These are phyloP conservation scores for Triplophysa bombifrons DNA, from an alignment of 2,797 vertebrate genomes.

Conservation along the genomic window DNA sequence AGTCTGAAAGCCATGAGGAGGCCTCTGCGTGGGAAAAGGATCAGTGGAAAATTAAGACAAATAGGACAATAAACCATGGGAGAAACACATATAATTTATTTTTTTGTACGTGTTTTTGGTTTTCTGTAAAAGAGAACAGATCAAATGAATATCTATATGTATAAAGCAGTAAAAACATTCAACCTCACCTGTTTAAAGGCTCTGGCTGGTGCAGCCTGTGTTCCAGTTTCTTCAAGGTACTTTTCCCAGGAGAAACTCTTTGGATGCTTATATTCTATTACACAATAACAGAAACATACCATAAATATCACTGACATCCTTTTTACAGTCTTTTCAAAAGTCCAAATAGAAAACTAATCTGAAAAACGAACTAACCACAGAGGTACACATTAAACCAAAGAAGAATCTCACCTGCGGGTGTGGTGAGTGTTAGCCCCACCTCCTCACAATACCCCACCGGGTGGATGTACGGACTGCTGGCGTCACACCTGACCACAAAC, in stretches of 20 bases:
- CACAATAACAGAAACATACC: slow-evolving; percentile 7
- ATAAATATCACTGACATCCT: slow-evolving; percentile 2
- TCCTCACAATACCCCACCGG: slow-evolving; percentile 87
- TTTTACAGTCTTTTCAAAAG: not conserved
- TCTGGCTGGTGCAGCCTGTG: slow-evolving; percentile 87
- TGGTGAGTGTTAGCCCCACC: slow-evolving; percentile 80
- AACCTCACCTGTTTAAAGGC: slow-evolving; percentile 86
- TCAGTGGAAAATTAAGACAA: not conserved
- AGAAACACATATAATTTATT: not conserved
- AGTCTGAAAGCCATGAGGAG: slow-evolving; percentile 86
- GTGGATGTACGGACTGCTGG: slow-evolving; percentile 83
- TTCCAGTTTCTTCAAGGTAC: slow-evolving; percentile 88
- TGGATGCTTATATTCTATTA: slow-evolving; percentile 81
- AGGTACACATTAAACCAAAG: not conserved
- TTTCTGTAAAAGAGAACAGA: not conserved
- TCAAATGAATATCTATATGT: too few relatives aligned
- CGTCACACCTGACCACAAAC: slow-evolving; percentile 74
- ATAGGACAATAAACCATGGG: not conserved
- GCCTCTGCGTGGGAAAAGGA: slow-evolving; percentile 71
- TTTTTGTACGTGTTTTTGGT: not conserved
- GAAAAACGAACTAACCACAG: not conserved
- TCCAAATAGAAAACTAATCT: not conserved
- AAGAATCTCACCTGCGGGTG: slow-evolving; percentile 83
- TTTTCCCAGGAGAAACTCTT: slow-evolving; percentile 90
- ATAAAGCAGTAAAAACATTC: not conserved